phyloP scores from a whole-genome alignment of 2,113 vertebrate genomes.

The Ariopsis seemanni region DNA sequence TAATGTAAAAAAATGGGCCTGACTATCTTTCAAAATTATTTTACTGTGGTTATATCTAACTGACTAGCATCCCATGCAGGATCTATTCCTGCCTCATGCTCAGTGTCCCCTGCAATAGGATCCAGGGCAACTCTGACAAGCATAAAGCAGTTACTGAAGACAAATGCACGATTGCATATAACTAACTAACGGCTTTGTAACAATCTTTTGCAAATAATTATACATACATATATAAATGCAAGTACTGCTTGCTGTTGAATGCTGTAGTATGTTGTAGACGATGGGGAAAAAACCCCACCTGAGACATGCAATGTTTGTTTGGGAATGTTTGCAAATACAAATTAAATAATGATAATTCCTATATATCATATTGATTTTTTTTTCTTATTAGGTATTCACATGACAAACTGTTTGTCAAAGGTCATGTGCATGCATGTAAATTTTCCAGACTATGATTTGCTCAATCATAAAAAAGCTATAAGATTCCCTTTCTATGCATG shows the following conservation, averaged over 20 bases:
- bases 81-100: neutral
- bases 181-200: neutral
- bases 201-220: neutral
- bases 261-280: neutral
- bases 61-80: neutral
- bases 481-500: conserved; percentile 28
- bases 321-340: neutral
- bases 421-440: neutral
- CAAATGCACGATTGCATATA: neutral
- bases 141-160: neutral
- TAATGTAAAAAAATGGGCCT: neutral
- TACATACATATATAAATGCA: neutral
- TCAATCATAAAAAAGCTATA: conserved; percentile 23
- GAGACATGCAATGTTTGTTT: neutral
- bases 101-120: neutral
- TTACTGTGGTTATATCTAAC: too few relatives aligned
- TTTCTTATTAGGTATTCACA: neutral
- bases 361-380: neutral
- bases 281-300: neutral
- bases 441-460: conserved; percentile 37
- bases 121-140: neutral
- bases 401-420: neutral
- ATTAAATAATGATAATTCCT: neutral
- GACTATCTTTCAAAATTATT: neutral
- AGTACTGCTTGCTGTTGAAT: neutral